phyloP scores from a whole-genome alignment of 2,888 invertebrate genomes.

The Chalcosyrphus nemorum region DNA sequence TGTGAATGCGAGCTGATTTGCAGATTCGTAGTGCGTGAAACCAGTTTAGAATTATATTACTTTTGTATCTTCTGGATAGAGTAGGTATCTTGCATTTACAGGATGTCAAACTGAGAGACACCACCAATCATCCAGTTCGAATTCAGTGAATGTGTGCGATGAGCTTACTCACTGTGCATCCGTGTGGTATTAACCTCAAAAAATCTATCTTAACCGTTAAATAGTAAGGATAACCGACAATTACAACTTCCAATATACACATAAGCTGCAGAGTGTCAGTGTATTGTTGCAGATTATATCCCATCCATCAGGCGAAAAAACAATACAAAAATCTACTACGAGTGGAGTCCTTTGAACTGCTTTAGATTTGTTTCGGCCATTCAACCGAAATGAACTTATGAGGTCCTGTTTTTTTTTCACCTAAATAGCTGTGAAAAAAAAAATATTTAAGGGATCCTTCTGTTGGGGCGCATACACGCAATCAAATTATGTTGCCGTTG shows the following conservation, averaged over 20 bases:
- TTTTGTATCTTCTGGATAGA: slow-evolving; percentile 27
- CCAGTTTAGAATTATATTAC: slow-evolving; percentile 62
- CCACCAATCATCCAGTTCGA: slow-evolving; percentile 52
- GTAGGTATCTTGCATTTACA: slow-evolving; percentile 20
- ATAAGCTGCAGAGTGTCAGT: neutral
- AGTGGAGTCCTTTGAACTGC: slow-evolving; percentile 23
- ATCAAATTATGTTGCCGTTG: slow-evolving; percentile 35
- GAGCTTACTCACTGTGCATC: slow-evolving; percentile 31
- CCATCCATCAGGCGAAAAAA: neutral
- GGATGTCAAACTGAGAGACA: slow-evolving; percentile 64
- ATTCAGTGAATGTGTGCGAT: slow-evolving; percentile 13
- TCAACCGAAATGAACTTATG: slow-evolving; percentile 1
- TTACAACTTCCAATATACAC: neutral
- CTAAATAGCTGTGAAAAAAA: neutral
- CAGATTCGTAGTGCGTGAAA: slow-evolving; percentile 64
- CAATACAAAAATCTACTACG: no score
- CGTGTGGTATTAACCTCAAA: slow-evolving; percentile 30
- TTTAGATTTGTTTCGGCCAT: neutral
- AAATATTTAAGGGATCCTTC: neutral
- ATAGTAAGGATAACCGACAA: slow-evolving; percentile 20
- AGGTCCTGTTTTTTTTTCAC: slow-evolving; percentile 21
- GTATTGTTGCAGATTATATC: neutral
- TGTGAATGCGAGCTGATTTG: slow-evolving; percentile 47
- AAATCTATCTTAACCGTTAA: slow-evolving; percentile 47
- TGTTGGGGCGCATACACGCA: slow-evolving; percentile 43